Base-by-base conservation (phyloP, 2,113 vertebrate species). In the Ia io region DNA sequence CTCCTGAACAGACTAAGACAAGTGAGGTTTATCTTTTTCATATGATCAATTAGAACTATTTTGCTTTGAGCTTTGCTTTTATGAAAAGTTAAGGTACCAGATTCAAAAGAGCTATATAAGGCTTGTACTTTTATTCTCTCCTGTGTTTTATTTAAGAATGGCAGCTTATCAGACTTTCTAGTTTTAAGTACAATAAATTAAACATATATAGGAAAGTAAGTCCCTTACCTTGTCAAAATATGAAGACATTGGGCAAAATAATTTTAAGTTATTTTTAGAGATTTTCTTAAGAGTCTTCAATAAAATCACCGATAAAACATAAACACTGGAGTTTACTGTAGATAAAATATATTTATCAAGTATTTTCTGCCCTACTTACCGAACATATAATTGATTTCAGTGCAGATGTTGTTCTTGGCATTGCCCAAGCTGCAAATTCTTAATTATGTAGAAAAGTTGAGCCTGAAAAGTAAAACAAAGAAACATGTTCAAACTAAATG, bases 401-500 rank as follows among this genome's bases (percentile, higher is more conserved):
- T 88, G 53, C 32, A 65, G 44, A 67, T 79, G 30, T 78, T 12
- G 10, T 51, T 93, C 35, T 73, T 93, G 61, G 59, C 51, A 78
- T 30, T 79, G 30, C 6, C 5, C 35, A 91, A 76, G 12, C 1
- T 90, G 5, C 22, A 91, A 63, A 79, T 61, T 93, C 44, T 86
- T 89, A 86, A 93, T 89, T 95, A 30, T 20, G 44, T 71, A 94
- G 37, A 12, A 91, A 91, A 93, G 13, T 78, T 76, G 69, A 95
- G 30, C 37, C 74, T 95, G 53, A 78, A 95, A 96, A 94, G 59
- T 77, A 77, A 93, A 93, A 88, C 51, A 84, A 91, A 93, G 35
- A 95, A 94, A 86, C 8, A 79, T 40, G 30, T 67, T 56, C 28
- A 79, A 90, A 76, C 6, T 73, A 77, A 92, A 93, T 85, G n/a